phyloP scores from a whole-genome alignment of 1,140 invertebrate species.

The Oscheius sp. region DNA sequence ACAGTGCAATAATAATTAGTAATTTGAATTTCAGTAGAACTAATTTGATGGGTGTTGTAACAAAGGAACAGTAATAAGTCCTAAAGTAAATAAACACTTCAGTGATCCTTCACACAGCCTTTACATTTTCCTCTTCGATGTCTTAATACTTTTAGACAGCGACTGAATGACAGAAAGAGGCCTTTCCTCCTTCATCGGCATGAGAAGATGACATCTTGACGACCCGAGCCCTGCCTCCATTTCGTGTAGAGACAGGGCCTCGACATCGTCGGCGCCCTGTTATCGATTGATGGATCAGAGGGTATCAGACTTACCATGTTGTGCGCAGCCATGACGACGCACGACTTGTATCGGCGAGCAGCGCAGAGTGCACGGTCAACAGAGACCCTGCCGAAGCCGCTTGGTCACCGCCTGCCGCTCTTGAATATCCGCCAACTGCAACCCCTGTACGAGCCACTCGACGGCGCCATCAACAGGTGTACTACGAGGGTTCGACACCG shows the following conservation, averaged over 20 bases:
- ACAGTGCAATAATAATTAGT: not conserved
- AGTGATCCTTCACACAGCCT: not conserved
- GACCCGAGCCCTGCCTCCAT: slow-evolving; percentile 2
- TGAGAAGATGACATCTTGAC: not conserved
- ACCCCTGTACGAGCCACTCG: slow-evolving; percentile 2
- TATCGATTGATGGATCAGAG: not conserved
- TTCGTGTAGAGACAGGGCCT: not conserved
- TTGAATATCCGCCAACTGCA: slow-evolving; percentile 5
- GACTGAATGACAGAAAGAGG: not conserved
- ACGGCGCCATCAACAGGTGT: not conserved
- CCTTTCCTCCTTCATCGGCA: not conserved
- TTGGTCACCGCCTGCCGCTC: slow-evolving; percentile 7
- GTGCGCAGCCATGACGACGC: not conserved
- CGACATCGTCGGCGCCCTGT: slow-evolving; percentile 2
- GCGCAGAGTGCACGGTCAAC: slow-evolving; percentile 1
- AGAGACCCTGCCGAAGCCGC: not conserved
- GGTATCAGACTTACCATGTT: slow-evolving; percentile 2
- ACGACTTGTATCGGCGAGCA: slow-evolving; percentile 8
- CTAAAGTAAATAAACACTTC: too few species aligned
- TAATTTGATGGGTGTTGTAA: not conserved
- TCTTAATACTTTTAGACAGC: not conserved
- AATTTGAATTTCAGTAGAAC: not conserved
- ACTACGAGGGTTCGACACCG: not conserved
- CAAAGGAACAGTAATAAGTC: not conserved
- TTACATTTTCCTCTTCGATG: not conserved